These are phyloP conservation scores for Campaea margaritaria DNA, from an alignment of 2,888 invertebrate species.

Conservation along the genomic window DNA sequence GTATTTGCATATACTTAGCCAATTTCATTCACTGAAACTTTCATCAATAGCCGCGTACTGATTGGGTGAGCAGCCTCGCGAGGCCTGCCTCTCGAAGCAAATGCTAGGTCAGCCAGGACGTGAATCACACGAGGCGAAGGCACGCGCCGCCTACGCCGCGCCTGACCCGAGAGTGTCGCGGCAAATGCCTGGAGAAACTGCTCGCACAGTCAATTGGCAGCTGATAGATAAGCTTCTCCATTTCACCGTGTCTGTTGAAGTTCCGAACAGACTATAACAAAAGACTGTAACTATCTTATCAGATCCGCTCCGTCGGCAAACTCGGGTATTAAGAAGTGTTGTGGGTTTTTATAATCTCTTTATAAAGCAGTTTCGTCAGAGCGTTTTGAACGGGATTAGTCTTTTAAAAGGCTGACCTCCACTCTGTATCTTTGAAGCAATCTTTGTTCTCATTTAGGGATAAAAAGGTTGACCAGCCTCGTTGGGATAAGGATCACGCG, in stretches of 20 bases:
- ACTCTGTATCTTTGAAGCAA: conserved; percentile 8
- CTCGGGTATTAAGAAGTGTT: too few relatives aligned
- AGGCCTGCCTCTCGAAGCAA: too few relatives aligned
- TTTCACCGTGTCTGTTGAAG: conserved; percentile 1
- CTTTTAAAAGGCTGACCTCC: conserved; percentile 23
- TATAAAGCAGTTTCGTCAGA: conserved; percentile 18
- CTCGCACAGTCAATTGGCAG: too few relatives aligned
- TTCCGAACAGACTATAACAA: conserved; percentile 7
- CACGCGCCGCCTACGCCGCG: too few relatives aligned
- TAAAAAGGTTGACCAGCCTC: conserved; percentile 7
- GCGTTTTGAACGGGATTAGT: conserved; percentile 14
- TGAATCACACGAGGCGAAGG: too few relatives aligned
- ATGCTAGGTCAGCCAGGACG: too few relatives aligned
- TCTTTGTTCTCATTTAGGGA: conserved; percentile 12
- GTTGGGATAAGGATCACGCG: background rate
- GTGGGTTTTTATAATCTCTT: conserved; percentile 18
- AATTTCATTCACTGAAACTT: too few relatives aligned
- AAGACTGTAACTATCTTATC: conserved; percentile 23
- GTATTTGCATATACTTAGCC: too few relatives aligned
- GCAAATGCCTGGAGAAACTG: too few relatives aligned
- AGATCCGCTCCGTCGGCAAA: conserved; percentile 2
- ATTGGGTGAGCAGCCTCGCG: too few relatives aligned
- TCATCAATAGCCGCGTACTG: too few relatives aligned
- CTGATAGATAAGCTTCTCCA: background rate
- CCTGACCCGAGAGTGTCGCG: too few relatives aligned